Conservation (phyloP, 2,797 vertebrate species). For the Muraenolepis orangiensis region DNA sequence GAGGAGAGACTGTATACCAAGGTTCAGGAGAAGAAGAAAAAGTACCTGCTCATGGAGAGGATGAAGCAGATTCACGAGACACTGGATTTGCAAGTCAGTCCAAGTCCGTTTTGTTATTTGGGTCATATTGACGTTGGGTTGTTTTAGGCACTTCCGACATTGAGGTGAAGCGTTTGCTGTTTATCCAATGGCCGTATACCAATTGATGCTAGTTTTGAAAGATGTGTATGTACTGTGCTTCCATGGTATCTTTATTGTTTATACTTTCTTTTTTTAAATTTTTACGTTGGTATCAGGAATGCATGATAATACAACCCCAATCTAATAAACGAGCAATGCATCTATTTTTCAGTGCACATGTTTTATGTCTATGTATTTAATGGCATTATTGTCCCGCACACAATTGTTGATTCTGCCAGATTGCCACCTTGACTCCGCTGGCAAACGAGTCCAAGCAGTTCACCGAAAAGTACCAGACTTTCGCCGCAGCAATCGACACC, state of each 20-base stretch:
- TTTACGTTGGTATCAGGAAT: neutral
- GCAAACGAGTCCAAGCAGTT: slow-evolving; percentile 65
- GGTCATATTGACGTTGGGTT: neutral
- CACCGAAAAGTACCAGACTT: slow-evolving; percentile 74
- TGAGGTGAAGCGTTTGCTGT: neutral
- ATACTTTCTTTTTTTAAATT: too few relatives aligned
- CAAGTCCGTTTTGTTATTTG: neutral
- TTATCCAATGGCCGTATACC: neutral
- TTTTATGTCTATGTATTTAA: neutral
- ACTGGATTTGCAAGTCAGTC: slow-evolving; percentile 80
- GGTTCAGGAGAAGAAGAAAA: slow-evolving; percentile 63
- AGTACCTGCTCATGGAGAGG: slow-evolving; percentile 66
- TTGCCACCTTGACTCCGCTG: slow-evolving; percentile 70
- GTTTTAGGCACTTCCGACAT: neutral
- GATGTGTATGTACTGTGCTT: neutral
- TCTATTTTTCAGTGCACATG: neutral
- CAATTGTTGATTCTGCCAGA: slow-evolving; percentile 58
- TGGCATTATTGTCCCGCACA: neutral
- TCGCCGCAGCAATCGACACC: slow-evolving; percentile 80
- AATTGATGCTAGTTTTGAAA: neutral
- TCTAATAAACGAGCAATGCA: neutral
- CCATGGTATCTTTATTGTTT: too few relatives aligned
- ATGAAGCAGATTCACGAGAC: slow-evolving; percentile 56
- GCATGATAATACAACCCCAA: neutral
- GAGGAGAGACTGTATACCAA: slow-evolving; percentile 62